Evolutionary conservation across 2,113 vertebrate species (phyloP), one percentile per base, ranked within the genome.

Genomic region (Chamaea fasciata): DNA sequence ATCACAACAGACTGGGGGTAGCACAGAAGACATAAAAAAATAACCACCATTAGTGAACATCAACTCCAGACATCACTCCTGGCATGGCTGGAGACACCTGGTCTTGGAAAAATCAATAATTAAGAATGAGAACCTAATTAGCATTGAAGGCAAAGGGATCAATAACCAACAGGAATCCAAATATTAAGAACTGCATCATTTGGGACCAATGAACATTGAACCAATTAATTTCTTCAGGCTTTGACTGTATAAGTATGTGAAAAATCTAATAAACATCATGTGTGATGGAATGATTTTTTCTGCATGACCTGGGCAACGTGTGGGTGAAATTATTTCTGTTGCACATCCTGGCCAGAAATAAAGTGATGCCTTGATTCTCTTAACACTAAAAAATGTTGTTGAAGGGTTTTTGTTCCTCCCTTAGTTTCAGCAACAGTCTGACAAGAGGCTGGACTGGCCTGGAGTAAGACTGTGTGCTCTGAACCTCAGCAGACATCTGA

Each of bases 251-350:
- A 64, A 71, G 1, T 13, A 16, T 10, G 10, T 56, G n/a, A 56
- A 74, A 74, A 74, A 23, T 15, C 49, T 8, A 23, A 9, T 23
- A 23, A 33, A 15, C 14, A 3, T 3, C n/a, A 33, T 1, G 6
- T n/a, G 19, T 39, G 18, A 64, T 23, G 41, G 41, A 27, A 47
- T n/a, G 7, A n/a, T 74, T 64, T 84, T 37, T 41, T 64, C 28
- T 28, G 46, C 49, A 15, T 0, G 0, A n/a, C 41, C 22, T 3
- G 0, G 57, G 22, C 14, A 17, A 46, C 6, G 9, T 10, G 11
- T 15, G 69, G 23, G 10, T 39, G 11, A 39, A 64, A 74, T 46
- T 3, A 55, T 33, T 74, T 47, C 23, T 74, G 41, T 27, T 33
- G 57, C 23, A 6, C 18, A 63, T 37, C 33, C 39, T 33, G 49